phyloP scores from a whole-genome alignment of 2,113 vertebrate genomes.

The Tympanuchus pallidicinctus region DNA sequence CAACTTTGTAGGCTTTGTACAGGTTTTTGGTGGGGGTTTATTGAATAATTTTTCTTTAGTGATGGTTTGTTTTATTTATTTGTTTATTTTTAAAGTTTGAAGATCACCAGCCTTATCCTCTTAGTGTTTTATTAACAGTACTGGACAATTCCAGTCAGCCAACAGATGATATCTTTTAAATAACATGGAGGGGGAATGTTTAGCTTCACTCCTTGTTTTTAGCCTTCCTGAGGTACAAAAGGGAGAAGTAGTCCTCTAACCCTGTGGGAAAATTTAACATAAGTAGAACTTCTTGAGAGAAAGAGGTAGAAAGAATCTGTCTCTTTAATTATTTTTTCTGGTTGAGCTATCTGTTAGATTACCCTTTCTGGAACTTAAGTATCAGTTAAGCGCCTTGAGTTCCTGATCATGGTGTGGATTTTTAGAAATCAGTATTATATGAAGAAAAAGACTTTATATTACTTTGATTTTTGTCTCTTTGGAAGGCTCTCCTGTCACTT shows the following conservation, averaged over 20 bases:
- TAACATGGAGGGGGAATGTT: background rate
- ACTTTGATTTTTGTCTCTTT: background rate
- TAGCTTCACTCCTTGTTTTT: background rate
- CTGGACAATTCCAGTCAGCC: background rate
- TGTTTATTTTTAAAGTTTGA: background rate
- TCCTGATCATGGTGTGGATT: background rate
- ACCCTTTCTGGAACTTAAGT: background rate
- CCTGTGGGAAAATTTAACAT: background rate
- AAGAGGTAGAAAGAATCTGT: background rate
- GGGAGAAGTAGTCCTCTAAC: background rate
- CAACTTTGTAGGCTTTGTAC: background rate
- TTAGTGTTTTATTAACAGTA: background rate
- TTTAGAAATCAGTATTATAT: background rate
- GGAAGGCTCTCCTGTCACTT: background rate
- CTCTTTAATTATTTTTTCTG: background rate
- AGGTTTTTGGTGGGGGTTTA: background rate
- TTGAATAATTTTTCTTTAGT: background rate
- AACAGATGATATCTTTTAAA: background rate
- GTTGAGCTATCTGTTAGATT: background rate
- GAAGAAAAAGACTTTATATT: background rate
- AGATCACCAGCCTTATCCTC: background rate
- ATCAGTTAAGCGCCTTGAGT: background rate
- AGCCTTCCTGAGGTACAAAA: background rate
- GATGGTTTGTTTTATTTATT: background rate
- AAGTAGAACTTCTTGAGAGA: background rate